phyloP scores from a whole-genome alignment of 2,113 vertebrate species.

The Atlantisia rogersi region DNA sequence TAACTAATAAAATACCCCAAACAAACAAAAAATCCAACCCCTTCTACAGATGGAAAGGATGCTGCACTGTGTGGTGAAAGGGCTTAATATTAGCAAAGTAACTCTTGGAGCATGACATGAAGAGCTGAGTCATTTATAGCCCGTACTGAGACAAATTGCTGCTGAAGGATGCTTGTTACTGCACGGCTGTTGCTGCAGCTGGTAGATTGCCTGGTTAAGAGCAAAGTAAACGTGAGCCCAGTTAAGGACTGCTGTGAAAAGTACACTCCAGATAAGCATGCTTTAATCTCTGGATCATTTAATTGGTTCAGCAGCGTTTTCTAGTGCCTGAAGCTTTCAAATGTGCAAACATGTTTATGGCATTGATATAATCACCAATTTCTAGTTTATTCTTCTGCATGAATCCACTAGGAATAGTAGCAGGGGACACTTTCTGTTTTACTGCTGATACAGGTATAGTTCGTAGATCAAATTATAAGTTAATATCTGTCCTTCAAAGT shows the following conservation, averaged over 20 bases:
- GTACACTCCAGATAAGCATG: conserved; percentile 2
- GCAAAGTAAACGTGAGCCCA: not conserved
- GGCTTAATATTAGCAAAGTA: not conserved
- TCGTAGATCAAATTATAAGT: not conserved
- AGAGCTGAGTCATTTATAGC: not conserved
- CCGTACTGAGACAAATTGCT: not conserved
- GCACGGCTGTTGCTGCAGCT: not conserved
- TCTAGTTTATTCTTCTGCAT: not conserved
- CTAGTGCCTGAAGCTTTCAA: not conserved
- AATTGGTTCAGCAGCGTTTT: conserved; percentile 11
- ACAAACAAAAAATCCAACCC: not conserved
- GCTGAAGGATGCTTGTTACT: not conserved
- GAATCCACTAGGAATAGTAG: not conserved
- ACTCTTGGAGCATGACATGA: not conserved
- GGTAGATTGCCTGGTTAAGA: not conserved
- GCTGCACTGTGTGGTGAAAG: not conserved
- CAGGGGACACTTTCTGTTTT: not conserved
- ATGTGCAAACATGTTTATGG: not conserved
- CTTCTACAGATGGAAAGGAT: not conserved
- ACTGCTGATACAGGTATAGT: not conserved
- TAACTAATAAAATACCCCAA: not conserved
- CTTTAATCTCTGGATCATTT: conserved; percentile 8
- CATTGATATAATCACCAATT: not conserved
- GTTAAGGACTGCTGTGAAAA: not conserved
- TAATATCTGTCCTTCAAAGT: not conserved